phyloP scores from a whole-genome alignment of 2,797 vertebrate species.

The Selene dorsalis region DNA sequence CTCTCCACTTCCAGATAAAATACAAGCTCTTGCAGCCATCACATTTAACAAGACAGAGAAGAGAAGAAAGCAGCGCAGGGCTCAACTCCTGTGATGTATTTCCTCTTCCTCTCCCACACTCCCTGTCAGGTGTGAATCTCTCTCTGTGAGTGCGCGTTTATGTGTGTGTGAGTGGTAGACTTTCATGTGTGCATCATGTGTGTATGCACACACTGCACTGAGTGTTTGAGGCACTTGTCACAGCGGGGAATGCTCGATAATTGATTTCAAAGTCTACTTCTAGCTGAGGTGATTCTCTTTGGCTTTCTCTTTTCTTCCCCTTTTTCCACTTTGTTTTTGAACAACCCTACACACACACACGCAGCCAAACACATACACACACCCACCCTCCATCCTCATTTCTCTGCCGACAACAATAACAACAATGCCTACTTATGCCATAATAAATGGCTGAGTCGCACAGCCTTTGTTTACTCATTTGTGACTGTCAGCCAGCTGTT shows the following conservation, averaged over 20 bases:
- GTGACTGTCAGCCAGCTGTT: constrained; percentile 82
- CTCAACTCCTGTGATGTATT: constrained; percentile 50
- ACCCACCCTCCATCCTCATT: constrained; percentile 38
- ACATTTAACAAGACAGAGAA: constrained; percentile 62
- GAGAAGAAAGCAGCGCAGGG: constrained; percentile 32
- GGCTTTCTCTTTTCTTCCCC: constrained; percentile 6
- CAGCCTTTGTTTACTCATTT: constrained; percentile 84
- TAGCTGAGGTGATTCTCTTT: constrained; percentile 46
- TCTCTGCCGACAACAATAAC: constrained; percentile 62
- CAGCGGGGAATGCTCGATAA: constrained; percentile 59
- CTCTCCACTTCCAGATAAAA: constrained; percentile 55
- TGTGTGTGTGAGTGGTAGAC: neutral
- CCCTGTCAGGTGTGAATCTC: constrained; percentile 24
- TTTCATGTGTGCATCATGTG: constrained; percentile 26
- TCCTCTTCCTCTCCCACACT: constrained; percentile 42
- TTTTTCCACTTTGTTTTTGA: constrained; percentile 36
- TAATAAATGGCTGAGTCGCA: constrained; percentile 81
- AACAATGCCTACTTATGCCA: constrained; percentile 79
- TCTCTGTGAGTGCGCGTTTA: constrained; percentile 1
- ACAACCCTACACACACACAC: constrained; percentile 11
- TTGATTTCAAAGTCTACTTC: constrained; percentile 67
- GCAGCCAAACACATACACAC: constrained; percentile 16
- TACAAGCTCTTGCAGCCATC: constrained; percentile 47
- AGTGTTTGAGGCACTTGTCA: constrained; percentile 49
- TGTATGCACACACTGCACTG: constrained; percentile 24